Evolutionary conservation across 2,888 invertebrate species (phyloP).

Genomic region (Drosophila lacicola): DNA sequence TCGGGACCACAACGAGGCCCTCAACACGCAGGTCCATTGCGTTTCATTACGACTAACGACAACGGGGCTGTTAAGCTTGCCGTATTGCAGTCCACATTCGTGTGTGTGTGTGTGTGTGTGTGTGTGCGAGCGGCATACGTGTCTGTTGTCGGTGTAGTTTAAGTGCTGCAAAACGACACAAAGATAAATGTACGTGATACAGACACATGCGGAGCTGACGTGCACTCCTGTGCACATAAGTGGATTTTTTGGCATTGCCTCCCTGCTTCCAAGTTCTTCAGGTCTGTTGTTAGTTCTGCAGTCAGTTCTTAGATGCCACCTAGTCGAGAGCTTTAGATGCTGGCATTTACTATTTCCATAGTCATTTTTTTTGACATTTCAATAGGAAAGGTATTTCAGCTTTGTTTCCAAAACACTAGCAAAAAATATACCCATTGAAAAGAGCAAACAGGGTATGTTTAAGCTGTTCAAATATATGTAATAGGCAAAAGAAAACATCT

Average conservation of each 20-base stretch:
- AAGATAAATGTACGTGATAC: constrained; percentile 79
- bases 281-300: constrained; percentile 7
- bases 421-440: no score
- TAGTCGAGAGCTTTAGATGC: constrained; percentile 42
- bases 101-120: constrained; percentile 24
- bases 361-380: constrained; percentile 57
- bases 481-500: no score
- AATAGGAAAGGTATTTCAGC: constrained; percentile 42
- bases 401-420: constrained; percentile 2
- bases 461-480: no score
- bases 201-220: constrained; percentile 48
- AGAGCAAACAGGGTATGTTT: no score
- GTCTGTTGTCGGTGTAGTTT: constrained; percentile 67
- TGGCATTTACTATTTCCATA: constrained; percentile 66
- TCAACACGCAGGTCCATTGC: constrained; percentile 73
- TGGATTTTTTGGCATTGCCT: constrained; percentile 63
- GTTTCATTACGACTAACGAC: constrained; percentile 76
- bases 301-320: constrained; percentile 5
- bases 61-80: constrained; percentile 50
- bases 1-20: constrained; percentile 54
- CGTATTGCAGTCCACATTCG: constrained; percentile 16
- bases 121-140: constrained; percentile 17
- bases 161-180: constrained; percentile 80
- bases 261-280: constrained; percentile 43
- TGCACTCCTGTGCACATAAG: constrained; percentile 68